These are phyloP conservation scores for Papilio xuthus DNA, from an alignment of 1,140 invertebrate genomes.

Conservation along the genomic window DNA sequence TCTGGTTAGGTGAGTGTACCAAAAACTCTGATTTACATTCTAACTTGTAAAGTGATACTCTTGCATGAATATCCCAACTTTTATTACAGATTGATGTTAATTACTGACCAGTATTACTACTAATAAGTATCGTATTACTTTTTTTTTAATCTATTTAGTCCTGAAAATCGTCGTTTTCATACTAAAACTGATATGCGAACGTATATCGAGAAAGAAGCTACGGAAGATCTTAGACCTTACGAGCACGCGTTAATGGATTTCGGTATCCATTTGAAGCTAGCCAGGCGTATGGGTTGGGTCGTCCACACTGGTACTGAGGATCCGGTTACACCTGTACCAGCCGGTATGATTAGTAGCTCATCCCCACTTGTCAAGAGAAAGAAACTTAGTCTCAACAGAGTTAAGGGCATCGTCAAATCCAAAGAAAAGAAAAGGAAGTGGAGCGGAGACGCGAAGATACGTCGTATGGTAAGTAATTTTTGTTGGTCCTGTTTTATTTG, in stretches of 20 bases:
- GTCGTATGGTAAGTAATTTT: background rate
- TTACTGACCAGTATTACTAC: too few relatives aligned
- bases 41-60: too few relatives aligned
- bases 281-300: constrained; percentile 82
- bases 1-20: constrained; percentile 83
- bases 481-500: background rate
- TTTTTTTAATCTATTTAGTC: constrained; percentile 80
- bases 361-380: constrained; percentile 57
- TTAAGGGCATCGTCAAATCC: constrained; percentile 42
- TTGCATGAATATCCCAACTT: too few relatives aligned
- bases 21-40: too few relatives aligned
- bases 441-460: constrained; percentile 15
- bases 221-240: constrained; percentile 58
- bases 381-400: constrained; percentile 49
- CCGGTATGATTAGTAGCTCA: constrained; percentile 40
- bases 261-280: constrained; percentile 81
- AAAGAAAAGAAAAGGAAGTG: constrained; percentile 48
- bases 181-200: constrained; percentile 83
- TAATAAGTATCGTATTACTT: too few relatives aligned
- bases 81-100: too few relatives aligned
- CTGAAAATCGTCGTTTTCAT: constrained; percentile 83
- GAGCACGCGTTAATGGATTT: constrained; percentile 84
- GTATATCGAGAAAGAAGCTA: constrained; percentile 79
- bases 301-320: constrained; percentile 42
- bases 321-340: constrained; percentile 41